phyloP scores from a whole-genome alignment of 2,113 vertebrate species.

The Siphamia tubifer region DNA sequence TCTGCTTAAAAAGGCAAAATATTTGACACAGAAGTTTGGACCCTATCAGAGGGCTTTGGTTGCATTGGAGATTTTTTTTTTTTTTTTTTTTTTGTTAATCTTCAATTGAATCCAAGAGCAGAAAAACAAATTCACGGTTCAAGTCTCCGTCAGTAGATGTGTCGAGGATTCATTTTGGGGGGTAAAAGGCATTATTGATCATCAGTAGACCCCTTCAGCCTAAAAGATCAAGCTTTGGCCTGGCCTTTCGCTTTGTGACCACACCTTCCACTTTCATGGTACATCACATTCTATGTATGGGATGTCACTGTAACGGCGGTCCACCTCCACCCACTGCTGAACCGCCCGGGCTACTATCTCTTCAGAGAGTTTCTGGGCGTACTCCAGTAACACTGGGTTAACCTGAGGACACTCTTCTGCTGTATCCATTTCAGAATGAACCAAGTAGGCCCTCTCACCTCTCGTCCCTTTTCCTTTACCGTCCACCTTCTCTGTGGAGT shows the following conservation, averaged over 20 bases:
- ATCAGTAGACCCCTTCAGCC: neutral
- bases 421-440: slow-evolving; percentile 48
- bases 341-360: slow-evolving; percentile 90
- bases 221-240: neutral
- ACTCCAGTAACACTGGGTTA: slow-evolving; percentile 80
- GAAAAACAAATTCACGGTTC: slow-evolving; percentile 25
- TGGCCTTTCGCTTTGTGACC: neutral
- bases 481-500: slow-evolving; percentile 63
- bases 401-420: slow-evolving; percentile 47
- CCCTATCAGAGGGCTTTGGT: slow-evolving; percentile 24
- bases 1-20: neutral
- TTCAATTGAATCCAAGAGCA: slow-evolving; percentile 45
- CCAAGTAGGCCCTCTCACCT: slow-evolving; percentile 77
- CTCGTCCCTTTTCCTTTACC: slow-evolving; percentile 18
- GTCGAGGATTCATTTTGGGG: neutral
- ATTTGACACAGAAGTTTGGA: slow-evolving; percentile 15
- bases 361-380: slow-evolving; percentile 87
- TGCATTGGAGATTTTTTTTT: neutral
- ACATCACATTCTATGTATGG: slow-evolving; percentile 94
- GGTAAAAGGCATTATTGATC: neutral
- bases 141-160: slow-evolving; percentile 7
- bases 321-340: slow-evolving; percentile 89
- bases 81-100: slow-evolving; percentile 45
- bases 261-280: slow-evolving; percentile 63
- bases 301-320: slow-evolving; percentile 91